Conservation (phyloP, 2,113 vertebrate genomes). For the Cervus canadensis region DNA sequence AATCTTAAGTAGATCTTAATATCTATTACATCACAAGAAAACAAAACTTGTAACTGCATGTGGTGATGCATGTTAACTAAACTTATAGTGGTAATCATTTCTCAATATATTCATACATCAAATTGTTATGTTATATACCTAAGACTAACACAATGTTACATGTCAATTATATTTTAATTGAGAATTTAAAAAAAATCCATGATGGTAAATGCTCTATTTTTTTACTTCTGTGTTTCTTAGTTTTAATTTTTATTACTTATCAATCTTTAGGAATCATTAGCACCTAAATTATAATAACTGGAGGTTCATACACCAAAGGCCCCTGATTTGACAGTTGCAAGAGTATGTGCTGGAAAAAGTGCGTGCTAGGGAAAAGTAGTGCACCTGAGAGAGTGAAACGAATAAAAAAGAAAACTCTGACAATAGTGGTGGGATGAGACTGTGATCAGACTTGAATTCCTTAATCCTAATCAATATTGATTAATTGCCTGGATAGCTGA, state of each 20-base stretch:
- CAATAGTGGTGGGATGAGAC: not conserved
- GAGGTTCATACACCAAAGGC: not conserved
- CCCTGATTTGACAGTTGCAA: not conserved
- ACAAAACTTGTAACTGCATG: not conserved
- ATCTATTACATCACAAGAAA: not conserved
- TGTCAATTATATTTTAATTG: not conserved
- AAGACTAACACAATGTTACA: not conserved
- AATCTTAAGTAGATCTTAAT: not conserved
- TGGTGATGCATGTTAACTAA: not conserved
- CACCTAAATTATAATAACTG: not conserved
- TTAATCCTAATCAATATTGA: not conserved
- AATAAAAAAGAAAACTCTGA: not conserved
- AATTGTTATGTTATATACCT: not conserved
- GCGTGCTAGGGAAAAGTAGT: not conserved
- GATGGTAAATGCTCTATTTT: not conserved
- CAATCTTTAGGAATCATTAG: not conserved
- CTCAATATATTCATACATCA: not conserved
- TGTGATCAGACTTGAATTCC: not conserved
- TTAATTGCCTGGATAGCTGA: not conserved
- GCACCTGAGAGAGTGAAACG: not conserved
- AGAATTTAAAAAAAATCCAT: not conserved
- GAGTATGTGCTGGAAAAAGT: not conserved
- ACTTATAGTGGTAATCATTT: not conserved
- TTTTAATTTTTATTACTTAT: not conserved
- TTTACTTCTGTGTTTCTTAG: not conserved